Evolutionary conservation across 2,888 invertebrate species (phyloP).

Genomic region (Smittia sp.): DNA sequence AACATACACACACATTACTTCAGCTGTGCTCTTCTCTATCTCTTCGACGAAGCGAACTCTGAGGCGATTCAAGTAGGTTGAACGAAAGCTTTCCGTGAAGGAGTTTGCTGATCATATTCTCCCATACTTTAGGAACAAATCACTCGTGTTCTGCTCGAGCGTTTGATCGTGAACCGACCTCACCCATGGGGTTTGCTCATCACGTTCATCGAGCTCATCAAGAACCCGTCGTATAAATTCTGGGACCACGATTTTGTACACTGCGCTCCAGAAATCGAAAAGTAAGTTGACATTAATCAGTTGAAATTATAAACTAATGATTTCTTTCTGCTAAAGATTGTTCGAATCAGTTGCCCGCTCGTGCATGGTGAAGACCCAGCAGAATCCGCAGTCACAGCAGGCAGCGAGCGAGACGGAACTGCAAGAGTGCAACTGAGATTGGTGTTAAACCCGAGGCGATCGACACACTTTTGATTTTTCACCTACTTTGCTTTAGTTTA

Average conservation of each 20-base stretch:
- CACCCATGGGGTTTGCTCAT: constrained; percentile 99
- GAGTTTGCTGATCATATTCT: constrained; percentile 9
- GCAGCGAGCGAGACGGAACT: constrained; percentile 48
- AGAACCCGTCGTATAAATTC: constrained; percentile 97
- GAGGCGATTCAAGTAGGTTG: constrained; percentile 78
- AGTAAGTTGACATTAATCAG: constrained; percentile 65
- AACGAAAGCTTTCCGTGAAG: not conserved
- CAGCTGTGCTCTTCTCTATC: constrained; percentile 92
- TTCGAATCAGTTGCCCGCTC: constrained; percentile 96
- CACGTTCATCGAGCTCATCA: constrained; percentile 98
- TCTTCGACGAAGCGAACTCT: constrained; percentile 96
- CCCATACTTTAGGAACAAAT: constrained; percentile 73
- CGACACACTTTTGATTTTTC: not conserved
- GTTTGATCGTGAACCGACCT: constrained; percentile 96
- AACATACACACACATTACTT: constrained; percentile 99
- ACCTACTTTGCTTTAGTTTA: not conserved
- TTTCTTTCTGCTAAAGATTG: constrained; percentile 59
- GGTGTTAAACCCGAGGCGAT: not conserved
- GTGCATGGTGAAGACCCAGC: constrained; percentile 66
- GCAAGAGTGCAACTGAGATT: constrained; percentile 50
- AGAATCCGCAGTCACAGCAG: constrained; percentile 48
- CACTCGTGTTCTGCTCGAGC: constrained; percentile 90
- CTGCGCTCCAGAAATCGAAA: constrained; percentile 99
- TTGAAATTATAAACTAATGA: not conserved
- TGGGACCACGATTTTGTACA: constrained; percentile 99